A percentile compares a stretch with the other conserved stretches of the same genome.
Evolutionary conservation across 2,797 vertebrate species (phyloP).

Genomic region (Rhinogobio ventralis): DNA sequence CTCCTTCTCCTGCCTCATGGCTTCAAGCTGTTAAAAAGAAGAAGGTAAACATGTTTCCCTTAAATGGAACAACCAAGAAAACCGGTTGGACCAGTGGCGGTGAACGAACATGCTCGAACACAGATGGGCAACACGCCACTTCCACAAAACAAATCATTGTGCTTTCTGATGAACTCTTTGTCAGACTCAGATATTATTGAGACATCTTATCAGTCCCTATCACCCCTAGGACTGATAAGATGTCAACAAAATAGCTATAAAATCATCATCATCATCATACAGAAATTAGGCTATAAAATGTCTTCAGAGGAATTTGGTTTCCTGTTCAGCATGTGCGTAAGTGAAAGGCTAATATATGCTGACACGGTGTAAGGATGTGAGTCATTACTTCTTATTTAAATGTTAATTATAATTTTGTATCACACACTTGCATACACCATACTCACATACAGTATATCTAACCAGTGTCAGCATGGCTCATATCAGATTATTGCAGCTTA

Average conservation of each 20-base stretch:
- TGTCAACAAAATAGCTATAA: neutral
- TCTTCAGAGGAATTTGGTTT: neutral
- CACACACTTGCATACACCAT: neutral
- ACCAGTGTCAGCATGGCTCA: neutral
- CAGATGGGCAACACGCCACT: neutral
- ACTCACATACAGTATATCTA: constrained; percentile 1
- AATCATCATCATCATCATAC: neutral
- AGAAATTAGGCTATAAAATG: neutral
- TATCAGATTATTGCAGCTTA: neutral
- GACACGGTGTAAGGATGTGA: constrained; percentile 4
- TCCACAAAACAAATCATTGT: constrained; percentile 7
- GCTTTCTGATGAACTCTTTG: constrained; percentile 21
- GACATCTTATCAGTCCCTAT: neutral
- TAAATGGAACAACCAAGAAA: constrained; percentile 30
- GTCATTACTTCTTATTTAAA: neutral
- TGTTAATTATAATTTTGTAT: neutral
- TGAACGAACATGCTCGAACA: constrained; percentile 28
- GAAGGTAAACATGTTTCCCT: constrained; percentile 47
- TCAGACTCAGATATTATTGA: neutral
- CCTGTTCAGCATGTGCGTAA: neutral
- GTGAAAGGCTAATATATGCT: neutral
- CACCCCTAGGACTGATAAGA: neutral
- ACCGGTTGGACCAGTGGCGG: constrained; percentile 31
- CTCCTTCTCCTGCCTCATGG: constrained; percentile 22
- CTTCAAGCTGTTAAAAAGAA: neutral